Base-by-base conservation (phyloP, 2,113 vertebrate genomes). In the Calypte anna region DNA sequence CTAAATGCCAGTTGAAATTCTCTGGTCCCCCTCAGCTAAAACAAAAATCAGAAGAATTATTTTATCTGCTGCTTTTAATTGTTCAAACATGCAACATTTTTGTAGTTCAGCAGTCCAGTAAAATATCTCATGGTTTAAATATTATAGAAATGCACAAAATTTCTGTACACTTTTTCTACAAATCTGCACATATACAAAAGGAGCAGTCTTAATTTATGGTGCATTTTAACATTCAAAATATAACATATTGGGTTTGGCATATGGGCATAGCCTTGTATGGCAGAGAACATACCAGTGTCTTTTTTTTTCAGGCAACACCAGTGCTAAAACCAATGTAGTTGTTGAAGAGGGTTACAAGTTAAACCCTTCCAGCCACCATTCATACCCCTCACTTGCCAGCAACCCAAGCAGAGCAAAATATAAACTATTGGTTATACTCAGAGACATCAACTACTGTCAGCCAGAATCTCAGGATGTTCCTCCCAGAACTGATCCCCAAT, bases 401-500 rank as follows among this genome's bases (percentile, higher is more conserved):
- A 80, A 36, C 59, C 44, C 50, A 77, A 78, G 36, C 54, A 93
- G 70, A 70, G 21, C 53, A 61, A 81, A 59, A 77, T 2, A 6
- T 33, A n/a, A 64, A 74, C 15, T 46, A 48, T 30, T 31, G 78
- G 78, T 80, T 82, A 54, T 3, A 11, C 13, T 69, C 31, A 36
- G 21, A 61, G 64, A 6, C 5, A 85, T 98, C 97, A 99, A 90
- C 96, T 94, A 53, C 98, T 98, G 20, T 98, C 97, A 88, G 98
- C 98, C 74, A 99, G 97, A 93, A 99, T 98, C 74, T 98, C 97
- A 3, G 98, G 97, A 93, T 99, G 98, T 43, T 99, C 98, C 64
- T 98, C 97, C 99, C 99, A 99, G 96, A 99, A 99, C 92, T 98
- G 96, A n/a, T 99, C 98, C 50, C 98, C 98, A 50, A 99, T 99